Evolutionary conservation across 2,888 invertebrate genomes (phyloP).

Genomic region (Pachycephus smyrnensis): DNA sequence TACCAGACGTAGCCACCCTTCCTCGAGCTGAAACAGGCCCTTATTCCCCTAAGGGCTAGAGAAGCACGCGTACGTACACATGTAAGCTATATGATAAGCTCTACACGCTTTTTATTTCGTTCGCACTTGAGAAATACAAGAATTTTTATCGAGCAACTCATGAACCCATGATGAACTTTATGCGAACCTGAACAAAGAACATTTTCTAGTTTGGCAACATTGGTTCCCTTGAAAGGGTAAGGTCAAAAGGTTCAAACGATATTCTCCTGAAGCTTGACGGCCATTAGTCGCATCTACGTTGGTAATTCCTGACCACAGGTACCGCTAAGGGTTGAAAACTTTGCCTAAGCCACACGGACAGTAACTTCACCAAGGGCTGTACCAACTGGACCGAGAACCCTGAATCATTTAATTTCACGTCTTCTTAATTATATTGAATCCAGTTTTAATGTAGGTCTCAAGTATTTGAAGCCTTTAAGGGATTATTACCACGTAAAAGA

Average conservation of each 20-base stretch:
- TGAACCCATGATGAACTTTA: background rate
- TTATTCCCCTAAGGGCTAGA: background rate
- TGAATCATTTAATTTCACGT: too few species aligned
- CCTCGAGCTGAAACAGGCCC: background rate
- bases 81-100: background rate
- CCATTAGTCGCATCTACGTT: constrained; percentile 38
- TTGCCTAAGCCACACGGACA: background rate
- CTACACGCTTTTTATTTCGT: background rate
- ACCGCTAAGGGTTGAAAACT: constrained; percentile 16
- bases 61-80: background rate
- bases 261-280: constrained; percentile 9
- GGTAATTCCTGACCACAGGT: constrained; percentile 37
- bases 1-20: background rate
- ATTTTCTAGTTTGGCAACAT: background rate
- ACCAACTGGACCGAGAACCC: too few species aligned
- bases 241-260: background rate
- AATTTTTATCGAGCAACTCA: background rate
- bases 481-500: too few species aligned
- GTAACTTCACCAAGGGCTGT: too few species aligned
- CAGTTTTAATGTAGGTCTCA: too few species aligned
- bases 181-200: background rate
- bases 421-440: too few species aligned
- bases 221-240: background rate
- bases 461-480: too few species aligned
- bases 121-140: background rate